These are phyloP conservation scores for Allobates femoralis DNA, from an alignment of 2,797 vertebrate genomes.

Conservation along the genomic window DNA sequence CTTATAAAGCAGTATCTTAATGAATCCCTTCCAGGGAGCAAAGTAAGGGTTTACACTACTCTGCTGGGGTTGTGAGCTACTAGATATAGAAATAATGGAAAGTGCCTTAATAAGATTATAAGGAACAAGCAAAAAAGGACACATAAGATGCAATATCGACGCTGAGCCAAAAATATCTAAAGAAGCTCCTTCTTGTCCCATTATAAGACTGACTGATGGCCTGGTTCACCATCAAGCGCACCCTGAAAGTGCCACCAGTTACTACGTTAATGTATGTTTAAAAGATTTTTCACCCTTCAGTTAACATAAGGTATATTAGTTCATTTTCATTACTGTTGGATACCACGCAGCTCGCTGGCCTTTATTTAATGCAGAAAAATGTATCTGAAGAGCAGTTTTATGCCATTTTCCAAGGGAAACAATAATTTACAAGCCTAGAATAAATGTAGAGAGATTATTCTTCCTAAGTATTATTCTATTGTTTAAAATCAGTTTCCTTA, in stretches of 20 bases:
- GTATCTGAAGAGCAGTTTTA: not conserved
- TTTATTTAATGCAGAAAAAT: conserved; percentile 3
- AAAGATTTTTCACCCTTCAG: conserved; percentile 1
- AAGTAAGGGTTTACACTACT: not conserved
- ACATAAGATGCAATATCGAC: not conserved
- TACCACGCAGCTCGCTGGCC: not conserved
- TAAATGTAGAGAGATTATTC: not conserved
- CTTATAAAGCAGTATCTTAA: not conserved
- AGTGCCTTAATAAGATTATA: not conserved
- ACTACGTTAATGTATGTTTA: not conserved
- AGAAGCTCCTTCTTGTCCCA: not conserved
- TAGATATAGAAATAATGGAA: not conserved
- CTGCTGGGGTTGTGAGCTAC: not conserved
- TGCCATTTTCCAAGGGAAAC: not conserved
- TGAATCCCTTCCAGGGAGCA: not conserved
- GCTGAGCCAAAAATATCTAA: not conserved
- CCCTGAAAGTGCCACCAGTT: not conserved
- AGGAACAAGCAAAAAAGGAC: not conserved
- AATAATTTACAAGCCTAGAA: not conserved
- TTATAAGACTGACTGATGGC: not conserved
- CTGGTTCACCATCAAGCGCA: not conserved
- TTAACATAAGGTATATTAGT: conserved; percentile 15
- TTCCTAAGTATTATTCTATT: not conserved
- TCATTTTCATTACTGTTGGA: conserved; percentile 7
- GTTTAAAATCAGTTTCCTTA: not conserved